phyloP scores from a whole-genome alignment of 2,888 invertebrate genomes.

The Dynastes tityus region DNA sequence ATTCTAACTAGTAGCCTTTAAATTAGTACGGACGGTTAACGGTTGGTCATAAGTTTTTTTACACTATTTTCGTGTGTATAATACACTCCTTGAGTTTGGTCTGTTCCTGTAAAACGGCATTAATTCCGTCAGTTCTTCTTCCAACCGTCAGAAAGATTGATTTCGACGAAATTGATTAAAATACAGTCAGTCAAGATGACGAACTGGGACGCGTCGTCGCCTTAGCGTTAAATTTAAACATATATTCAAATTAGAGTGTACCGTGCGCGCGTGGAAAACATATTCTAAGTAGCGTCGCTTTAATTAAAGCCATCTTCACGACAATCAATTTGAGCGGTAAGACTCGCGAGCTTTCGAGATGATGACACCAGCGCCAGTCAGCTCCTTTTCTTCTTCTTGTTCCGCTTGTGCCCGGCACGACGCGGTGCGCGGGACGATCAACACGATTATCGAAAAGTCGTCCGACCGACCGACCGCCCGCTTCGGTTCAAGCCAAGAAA shows the following conservation, averaged over 20 bases:
- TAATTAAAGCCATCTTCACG: constrained; percentile 36
- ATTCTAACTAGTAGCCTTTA: too few relatives aligned
- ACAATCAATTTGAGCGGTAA: constrained; percentile 29
- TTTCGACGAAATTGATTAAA: constrained; percentile 1
- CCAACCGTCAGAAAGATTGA: too few relatives aligned
- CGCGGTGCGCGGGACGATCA: neutral
- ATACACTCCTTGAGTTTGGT: too few relatives aligned
- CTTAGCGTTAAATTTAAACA: constrained; percentile 27
- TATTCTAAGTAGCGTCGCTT: constrained; percentile 30
- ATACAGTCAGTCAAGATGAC: constrained; percentile 3
- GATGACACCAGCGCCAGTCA: constrained; percentile 9
- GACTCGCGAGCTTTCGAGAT: constrained; percentile 26
- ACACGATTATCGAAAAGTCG: constrained; percentile 32
- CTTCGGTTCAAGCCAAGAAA: constrained; percentile 8
- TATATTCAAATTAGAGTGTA: constrained; percentile 37
- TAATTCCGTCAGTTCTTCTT: too few relatives aligned
- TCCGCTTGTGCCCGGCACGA: neutral
- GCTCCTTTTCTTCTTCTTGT: neutral
- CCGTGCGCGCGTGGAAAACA: constrained; percentile 25
- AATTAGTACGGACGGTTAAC: too few relatives aligned
- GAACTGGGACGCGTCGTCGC: constrained; percentile 24
- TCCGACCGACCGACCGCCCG: neutral
- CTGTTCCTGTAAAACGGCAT: too few relatives aligned
- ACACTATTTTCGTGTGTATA: too few relatives aligned
- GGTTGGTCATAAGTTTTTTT: too few relatives aligned